Evolutionary conservation across 2,113 vertebrate genomes (phyloP).

Genomic region (Mustela lutreola): DNA sequence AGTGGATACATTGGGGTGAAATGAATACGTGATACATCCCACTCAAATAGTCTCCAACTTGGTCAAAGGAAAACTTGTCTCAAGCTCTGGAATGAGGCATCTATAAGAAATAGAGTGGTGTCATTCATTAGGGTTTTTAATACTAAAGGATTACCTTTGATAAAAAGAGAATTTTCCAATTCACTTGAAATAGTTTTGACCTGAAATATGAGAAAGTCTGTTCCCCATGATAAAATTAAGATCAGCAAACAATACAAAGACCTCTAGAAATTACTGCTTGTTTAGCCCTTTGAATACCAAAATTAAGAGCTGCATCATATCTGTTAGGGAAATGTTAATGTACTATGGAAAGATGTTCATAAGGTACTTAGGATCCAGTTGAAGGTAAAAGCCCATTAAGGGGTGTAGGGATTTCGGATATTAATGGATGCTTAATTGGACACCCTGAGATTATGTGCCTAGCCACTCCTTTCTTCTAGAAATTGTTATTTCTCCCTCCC

Average conservation of each 20-base stretch:
- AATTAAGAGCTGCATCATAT: neutral
- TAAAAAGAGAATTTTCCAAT: neutral
- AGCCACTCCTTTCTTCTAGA: neutral
- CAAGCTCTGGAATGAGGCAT: neutral
- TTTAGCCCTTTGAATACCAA: neutral
- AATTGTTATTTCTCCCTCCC: neutral
- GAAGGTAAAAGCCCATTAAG: neutral
- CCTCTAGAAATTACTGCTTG: neutral
- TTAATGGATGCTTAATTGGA: neutral
- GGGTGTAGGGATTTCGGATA: neutral
- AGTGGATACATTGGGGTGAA: neutral
- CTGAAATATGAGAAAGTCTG: neutral
- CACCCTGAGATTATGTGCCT: neutral
- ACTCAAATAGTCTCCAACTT: neutral
- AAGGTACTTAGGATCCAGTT: neutral
- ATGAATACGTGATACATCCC: neutral
- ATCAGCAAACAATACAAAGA: neutral
- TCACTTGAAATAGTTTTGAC: neutral
- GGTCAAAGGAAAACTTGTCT: neutral
- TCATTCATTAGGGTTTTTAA: neutral
- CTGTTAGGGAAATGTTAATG: neutral
- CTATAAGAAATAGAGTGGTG: neutral
- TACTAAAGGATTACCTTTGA: neutral
- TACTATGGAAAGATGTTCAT: neutral
- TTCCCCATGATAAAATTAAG: neutral